Percentiles rank a stretch among this genome's conserved stretches.
Evolutionary conservation across 1,140 invertebrate species (phyloP).

Genomic region (Neodiprion virginianus): DNA sequence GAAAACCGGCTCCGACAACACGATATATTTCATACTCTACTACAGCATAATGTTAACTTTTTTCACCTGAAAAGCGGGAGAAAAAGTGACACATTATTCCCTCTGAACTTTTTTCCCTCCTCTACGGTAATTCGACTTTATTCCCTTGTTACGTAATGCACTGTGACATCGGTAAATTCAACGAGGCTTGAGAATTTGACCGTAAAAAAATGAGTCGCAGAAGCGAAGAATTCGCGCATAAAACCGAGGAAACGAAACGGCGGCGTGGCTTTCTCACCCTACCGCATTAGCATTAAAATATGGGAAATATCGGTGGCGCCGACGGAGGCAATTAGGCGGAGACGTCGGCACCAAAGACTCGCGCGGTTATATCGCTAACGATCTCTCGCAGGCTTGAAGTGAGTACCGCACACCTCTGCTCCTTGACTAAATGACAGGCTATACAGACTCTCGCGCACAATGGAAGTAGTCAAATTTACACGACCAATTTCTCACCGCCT

Average conservation of each 20-base stretch:
- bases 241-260: background rate
- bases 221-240: no score
- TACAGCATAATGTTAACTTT: background rate
- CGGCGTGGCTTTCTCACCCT: background rate
- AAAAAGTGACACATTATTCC: background rate
- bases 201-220: no score
- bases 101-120: background rate
- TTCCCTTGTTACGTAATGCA: no score
- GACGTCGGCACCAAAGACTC: background rate
- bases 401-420: no score
- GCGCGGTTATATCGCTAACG: slow-evolving; percentile 3
- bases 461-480: no score
- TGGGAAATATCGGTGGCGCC: background rate
- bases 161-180: no score
- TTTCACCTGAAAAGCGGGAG: background rate
- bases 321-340: slow-evolving; percentile 6
- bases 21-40: background rate
- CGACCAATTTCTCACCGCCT: no score
- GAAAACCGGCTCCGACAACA: no score
- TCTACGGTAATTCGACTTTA: background rate
- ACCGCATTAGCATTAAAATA: background rate
- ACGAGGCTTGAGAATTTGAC: no score
- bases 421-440: background rate
- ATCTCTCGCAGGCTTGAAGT: background rate
- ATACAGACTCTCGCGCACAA: no score